Base-by-base conservation (phyloP, 2,888 invertebrate genomes). In the Heliconius charithonia region DNA sequence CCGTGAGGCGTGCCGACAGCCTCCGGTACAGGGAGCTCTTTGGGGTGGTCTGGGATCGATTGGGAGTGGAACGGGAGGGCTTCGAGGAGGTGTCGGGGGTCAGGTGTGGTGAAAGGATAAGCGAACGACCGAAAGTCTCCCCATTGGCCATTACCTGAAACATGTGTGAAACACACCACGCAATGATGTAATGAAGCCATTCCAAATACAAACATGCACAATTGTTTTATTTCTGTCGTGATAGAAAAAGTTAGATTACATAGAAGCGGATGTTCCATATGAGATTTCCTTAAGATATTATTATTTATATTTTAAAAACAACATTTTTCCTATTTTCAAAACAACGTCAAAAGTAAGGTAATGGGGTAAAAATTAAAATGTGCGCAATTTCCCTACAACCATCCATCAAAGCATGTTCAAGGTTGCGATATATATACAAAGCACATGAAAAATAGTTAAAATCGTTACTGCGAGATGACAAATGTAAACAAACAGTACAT, bases 131-230 rank as follows among this genome's bases (percentile, higher is more conserved):
- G 95, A 95, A 96, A 94, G 95, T 95, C 95, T 96, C 96, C 92
- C 95, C 95, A 93, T 96, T 96, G 94, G 96, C 96, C 96, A 96
- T 95, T 90, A 96, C 96, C 96, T 96, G 96, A 95, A 96, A 96
- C 95, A 95, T 95, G 96, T 92, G 95, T 94, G 95, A 95, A 93
- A 94, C 94, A 94, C 94, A 94, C 95, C 94, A 95, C 94, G 94
- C 94, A 94, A 94, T 95, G 94, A 95, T 95, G 94, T 94, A 94
- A 92, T 94, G 94, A 94, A 94, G 94, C 94, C 95, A 94, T 95
- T 94, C 95, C 94, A 89, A 77, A 89, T 93, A 93, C 92, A 92
- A 89, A 93, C 94, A 94, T 94, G 94, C 94, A 93, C 88, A 88
- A 92, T 91, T 89, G 89, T 90, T 79, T 82, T 81, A 81, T 83